Base-by-base conservation (phyloP, 2,113 vertebrate genomes). In the Ophiodon elongatus region DNA sequence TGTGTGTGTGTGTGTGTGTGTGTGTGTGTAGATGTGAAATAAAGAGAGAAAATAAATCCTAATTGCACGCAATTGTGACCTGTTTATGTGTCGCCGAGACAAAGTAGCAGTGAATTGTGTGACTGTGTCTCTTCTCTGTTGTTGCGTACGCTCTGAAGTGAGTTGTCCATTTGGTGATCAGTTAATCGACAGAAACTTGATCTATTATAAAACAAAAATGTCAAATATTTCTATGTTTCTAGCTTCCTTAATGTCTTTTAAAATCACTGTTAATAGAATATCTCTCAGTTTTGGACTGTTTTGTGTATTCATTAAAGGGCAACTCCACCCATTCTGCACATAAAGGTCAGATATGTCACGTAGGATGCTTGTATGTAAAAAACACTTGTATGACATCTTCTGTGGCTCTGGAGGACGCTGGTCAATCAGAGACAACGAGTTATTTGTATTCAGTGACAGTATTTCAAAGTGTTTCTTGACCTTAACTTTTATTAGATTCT, bases 91-190 rank as follows among this genome's bases (percentile, higher is more conserved):
- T 57, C 47, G 10, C 59, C n/a, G 37, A 68, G 68, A 69, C 54
- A 63, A 62, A 68, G 62, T 73, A 59, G 45, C 68, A 5, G 39
- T 33, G 59, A 50, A 65, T 47, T 69, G 54, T 75, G 76, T 54
- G 70, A 65, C 27, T 11, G 50, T 60, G 35, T 52, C 15, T 0
- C 0, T 23, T 43, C 14, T 27, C 4, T 17, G 15, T 8, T 1
- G 27, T 37, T 9, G 3, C 10, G 6, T 4, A 33, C 19, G 29
- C 33, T 62, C 43, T 21, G 41, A 67, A 11, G 8, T 45, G 8
- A 69, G 14, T 17, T 23, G 8, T 7, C 21, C 0, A 5, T 35
- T 45, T 33, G 1, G 33, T 31, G 54, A 56, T 25, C 4, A n/a
- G 23, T 11, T 56, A 56, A 56, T 56, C n/a, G 10, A 56, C 52